Percentiles rank a stretch among this genome's conserved stretches.
phyloP scores from a whole-genome alignment of 2,888 invertebrate species.

The Parapristionchus giblindavisi region DNA sequence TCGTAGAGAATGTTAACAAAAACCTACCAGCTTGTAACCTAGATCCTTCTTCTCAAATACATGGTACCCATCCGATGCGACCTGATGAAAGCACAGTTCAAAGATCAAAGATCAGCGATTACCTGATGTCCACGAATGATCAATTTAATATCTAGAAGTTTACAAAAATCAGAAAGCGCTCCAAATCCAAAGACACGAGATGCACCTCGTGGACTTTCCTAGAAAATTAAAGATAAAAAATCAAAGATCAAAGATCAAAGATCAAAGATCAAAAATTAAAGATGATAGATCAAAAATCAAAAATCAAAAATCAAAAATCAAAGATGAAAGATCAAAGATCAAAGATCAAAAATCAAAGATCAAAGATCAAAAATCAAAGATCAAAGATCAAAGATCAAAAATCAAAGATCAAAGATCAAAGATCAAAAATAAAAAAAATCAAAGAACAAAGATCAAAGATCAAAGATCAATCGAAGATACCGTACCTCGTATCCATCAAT shows the following conservation, averaged over 20 bases:
- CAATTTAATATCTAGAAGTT: constrained; percentile 57
- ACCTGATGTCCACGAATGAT: constrained; percentile 66
- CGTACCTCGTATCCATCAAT: constrained; percentile 54
- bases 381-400: no score
- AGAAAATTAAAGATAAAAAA: no score
- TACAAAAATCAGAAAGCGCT: constrained; percentile 58
- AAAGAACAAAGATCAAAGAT: neutral
- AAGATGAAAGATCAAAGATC: no score
- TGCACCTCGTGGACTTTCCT: constrained; percentile 40
- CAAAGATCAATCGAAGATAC: constrained; percentile 37
- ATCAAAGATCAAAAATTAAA: no score
- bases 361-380: no score
- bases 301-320: no score
- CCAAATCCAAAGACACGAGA: constrained; percentile 60
- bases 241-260: no score
- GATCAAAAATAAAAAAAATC: no score
- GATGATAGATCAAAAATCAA: no score
- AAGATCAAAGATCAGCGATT: constrained; percentile 11
- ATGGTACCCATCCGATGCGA: constrained; percentile 82
- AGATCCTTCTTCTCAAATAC: constrained; percentile 80
- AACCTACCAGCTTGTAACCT: constrained; percentile 38
- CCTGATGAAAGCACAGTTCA: constrained; percentile 37
- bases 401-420: no score
- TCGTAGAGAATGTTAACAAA: no score
- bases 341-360: no score